phyloP scores from a whole-genome alignment of 1,140 invertebrate species.

The Orius insidiosus region DNA sequence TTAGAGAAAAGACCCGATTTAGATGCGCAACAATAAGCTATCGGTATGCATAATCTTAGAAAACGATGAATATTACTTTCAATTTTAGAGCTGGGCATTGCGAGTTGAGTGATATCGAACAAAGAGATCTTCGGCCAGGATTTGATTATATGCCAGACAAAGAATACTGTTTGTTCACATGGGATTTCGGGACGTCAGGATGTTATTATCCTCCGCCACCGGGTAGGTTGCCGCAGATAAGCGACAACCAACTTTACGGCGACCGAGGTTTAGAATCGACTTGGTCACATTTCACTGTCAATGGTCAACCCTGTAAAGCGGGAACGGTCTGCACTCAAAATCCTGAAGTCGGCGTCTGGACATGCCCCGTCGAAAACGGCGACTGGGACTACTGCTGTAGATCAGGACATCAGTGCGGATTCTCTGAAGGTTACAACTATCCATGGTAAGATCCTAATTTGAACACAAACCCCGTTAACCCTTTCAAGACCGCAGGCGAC shows the following conservation, averaged over 20 bases:
- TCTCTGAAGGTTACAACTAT: conserved; percentile 54
- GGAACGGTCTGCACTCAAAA: conserved; percentile 52
- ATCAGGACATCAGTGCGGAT: conserved; percentile 61
- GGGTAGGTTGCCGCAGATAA: conserved; percentile 13
- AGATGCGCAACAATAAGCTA: conserved; percentile 55
- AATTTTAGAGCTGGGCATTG: conserved; percentile 33
- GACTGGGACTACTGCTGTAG: conserved; percentile 68
- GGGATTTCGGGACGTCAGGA: conserved; percentile 33
- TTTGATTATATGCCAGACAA: conserved; percentile 41
- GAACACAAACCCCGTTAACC: too few relatives aligned
- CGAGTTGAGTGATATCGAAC: conserved; percentile 46
- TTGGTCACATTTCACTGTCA: conserved; percentile 58
- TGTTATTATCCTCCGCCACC: conserved; percentile 22
- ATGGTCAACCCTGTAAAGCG: conserved; percentile 52
- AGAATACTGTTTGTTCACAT: conserved; percentile 40
- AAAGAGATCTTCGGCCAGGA: conserved; percentile 43
- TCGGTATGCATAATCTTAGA: conserved; percentile 29
- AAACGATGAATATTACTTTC: background rate
- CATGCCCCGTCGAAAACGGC: conserved; percentile 54
- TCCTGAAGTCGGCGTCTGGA: conserved; percentile 53
- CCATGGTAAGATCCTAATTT: conserved; percentile 47
- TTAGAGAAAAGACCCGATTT: conserved; percentile 36
- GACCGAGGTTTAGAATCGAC: conserved; percentile 23
- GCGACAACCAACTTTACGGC: conserved; percentile 2
- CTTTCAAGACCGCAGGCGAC: too few relatives aligned